Evolutionary conservation across 2,797 vertebrate genomes (phyloP).

Genomic region (Rousettus madagascariensis): DNA sequence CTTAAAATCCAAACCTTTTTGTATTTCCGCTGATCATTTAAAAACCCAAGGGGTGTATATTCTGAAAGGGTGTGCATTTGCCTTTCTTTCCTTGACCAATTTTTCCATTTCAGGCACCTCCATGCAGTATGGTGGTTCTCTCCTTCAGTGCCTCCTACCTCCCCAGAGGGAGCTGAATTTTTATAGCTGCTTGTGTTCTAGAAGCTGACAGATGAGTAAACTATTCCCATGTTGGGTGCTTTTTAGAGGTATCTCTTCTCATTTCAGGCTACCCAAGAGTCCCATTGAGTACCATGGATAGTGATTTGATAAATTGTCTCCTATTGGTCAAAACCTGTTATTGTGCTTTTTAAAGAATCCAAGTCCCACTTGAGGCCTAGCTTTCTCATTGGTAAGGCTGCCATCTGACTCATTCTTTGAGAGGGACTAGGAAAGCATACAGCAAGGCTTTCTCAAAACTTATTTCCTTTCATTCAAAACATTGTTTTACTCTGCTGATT

Average conservation of each 20-base stretch:
- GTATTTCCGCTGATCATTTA: constrained; percentile 46
- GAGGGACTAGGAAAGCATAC: not conserved
- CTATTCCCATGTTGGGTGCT: not conserved
- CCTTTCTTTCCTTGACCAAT: constrained; percentile 27
- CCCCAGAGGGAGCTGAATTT: not conserved
- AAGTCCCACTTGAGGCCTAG: not conserved
- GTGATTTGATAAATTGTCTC: constrained; percentile 16
- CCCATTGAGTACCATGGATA: not conserved
- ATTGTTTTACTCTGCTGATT: not conserved
- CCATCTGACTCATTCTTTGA: not conserved
- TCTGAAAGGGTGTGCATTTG: not conserved
- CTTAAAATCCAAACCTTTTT: constrained; percentile 18
- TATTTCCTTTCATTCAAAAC: not conserved
- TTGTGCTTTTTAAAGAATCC: not conserved
- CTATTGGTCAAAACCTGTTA: not conserved
- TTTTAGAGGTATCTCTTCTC: not conserved
- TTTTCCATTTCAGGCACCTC: constrained; percentile 51
- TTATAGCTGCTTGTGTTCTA: not conserved
- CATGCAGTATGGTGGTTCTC: not conserved
- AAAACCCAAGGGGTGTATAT: constrained; percentile 6
- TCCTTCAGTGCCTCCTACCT: not conserved
- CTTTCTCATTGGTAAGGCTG: not conserved
- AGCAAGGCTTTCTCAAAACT: not conserved
- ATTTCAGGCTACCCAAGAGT: not conserved
- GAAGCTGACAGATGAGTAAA: not conserved